Percentiles rank a stretch among this genome's conserved stretches.
These are phyloP conservation scores for Spea multiplicata DNA, from an alignment of 2,113 vertebrate genomes.

Conservation along the genomic window DNA sequence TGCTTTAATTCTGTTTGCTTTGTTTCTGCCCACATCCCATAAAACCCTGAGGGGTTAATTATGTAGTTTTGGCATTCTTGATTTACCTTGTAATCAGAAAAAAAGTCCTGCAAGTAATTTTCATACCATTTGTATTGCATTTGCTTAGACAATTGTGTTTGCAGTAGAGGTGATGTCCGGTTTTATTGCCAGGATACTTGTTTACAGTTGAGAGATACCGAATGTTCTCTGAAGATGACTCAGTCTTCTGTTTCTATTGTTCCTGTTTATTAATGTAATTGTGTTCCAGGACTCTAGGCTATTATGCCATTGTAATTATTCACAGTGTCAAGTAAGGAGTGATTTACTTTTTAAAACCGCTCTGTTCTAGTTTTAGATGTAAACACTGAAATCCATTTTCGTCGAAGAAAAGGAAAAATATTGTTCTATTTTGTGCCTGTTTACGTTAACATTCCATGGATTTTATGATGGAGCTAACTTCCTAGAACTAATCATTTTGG, in stretches of 20 bases:
- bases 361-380: conserved; percentile 16
- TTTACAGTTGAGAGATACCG: not conserved
- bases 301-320: not conserved
- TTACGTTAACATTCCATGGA: not conserved
- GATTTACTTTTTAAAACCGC: conserved; percentile 1
- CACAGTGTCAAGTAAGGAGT: conserved; percentile 1
- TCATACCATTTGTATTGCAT: too few relatives aligned
- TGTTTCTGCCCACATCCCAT: too few relatives aligned
- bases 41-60: too few relatives aligned
- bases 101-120: too few relatives aligned
- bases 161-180: too few relatives aligned
- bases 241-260: not conserved
- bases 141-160: too few relatives aligned
- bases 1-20: too few relatives aligned
- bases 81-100: too few relatives aligned
- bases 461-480: not conserved
- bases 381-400: not conserved
- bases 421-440: not conserved
- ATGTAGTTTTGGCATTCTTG: too few relatives aligned
- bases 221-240: not conserved
- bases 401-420: not conserved
- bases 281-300: not conserved
- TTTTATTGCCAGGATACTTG: too few relatives aligned
- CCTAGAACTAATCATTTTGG: not conserved
- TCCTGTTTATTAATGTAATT: not conserved